These are phyloP conservation scores for Mesorhabditis spiculigera DNA, from an alignment of 2,888 invertebrate species.

Conservation along the genomic window DNA sequence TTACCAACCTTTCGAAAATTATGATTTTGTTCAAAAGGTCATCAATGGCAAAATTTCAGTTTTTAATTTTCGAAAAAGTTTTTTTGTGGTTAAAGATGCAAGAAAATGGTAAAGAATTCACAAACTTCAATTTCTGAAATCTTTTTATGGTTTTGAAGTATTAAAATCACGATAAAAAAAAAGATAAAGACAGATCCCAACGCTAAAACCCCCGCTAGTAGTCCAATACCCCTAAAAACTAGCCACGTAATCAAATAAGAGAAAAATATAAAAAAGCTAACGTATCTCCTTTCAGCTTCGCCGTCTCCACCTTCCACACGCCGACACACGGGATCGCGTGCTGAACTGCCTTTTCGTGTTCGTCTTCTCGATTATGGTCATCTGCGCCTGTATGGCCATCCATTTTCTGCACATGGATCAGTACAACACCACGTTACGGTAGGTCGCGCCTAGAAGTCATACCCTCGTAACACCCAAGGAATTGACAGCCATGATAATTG, in stretches of 20 bases:
- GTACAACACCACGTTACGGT: constrained; percentile 13
- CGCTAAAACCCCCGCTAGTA: too few species aligned
- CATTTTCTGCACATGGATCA: constrained; percentile 30
- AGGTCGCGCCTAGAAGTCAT: background rate
- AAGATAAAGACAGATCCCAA: background rate
- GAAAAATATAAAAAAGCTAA: background rate
- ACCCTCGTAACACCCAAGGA: background rate
- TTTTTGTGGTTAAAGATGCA: too few species aligned
- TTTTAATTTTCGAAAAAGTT: too few species aligned
- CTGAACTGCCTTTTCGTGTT: constrained; percentile 64
- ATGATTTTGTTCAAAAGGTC: too few species aligned
- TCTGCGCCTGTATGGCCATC: constrained; percentile 44
- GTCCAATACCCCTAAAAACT: too few species aligned
- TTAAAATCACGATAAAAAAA: background rate
- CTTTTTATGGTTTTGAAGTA: background rate
- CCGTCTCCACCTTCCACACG: constrained; percentile 62
- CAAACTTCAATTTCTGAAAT: background rate
- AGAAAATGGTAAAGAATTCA: too few species aligned
- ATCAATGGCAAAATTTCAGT: too few species aligned
- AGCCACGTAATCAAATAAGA: background rate
- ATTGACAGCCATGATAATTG: too few species aligned
- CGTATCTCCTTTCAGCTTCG: constrained; percentile 13
- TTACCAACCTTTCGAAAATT: too few species aligned
- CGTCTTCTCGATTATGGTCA: constrained; percentile 63
- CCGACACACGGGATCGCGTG: constrained; percentile 62